Evolutionary conservation across 2,888 invertebrate genomes (phyloP).

Genomic region (Apamea sordens): DNA sequence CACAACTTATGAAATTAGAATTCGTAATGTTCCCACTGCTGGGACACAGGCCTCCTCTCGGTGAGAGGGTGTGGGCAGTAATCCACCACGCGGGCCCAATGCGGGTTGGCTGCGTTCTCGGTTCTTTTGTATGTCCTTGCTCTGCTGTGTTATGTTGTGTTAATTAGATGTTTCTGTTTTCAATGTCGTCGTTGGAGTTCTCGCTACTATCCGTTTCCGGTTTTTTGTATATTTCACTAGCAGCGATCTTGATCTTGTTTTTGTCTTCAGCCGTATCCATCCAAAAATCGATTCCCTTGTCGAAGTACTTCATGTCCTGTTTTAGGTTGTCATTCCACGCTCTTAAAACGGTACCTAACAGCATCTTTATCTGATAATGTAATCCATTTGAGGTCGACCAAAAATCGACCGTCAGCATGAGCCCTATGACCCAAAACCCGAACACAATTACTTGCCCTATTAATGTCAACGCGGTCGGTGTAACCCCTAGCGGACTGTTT

Average conservation of each 20-base stretch:
- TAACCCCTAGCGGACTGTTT: slow-evolving; percentile 28
- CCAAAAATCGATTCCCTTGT: too few relatives aligned
- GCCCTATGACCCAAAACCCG: slow-evolving; percentile 8
- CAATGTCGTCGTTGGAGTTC: too few relatives aligned
- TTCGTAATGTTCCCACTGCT: not conserved
- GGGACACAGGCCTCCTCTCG: not conserved
- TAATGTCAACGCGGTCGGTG: slow-evolving; percentile 41
- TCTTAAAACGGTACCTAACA: not conserved
- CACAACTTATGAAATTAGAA: not conserved
- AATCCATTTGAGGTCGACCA: slow-evolving; percentile 21
- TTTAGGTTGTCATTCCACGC: too few relatives aligned
- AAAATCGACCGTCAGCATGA: slow-evolving; percentile 10
- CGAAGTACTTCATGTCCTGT: too few relatives aligned
- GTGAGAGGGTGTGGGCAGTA: not conserved
- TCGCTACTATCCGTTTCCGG: too few relatives aligned
- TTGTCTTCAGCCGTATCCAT: too few relatives aligned
- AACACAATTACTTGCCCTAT: slow-evolving; percentile 44
- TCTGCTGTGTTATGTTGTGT: too few relatives aligned
- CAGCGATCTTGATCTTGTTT: too few relatives aligned
- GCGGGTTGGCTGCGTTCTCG: not conserved
- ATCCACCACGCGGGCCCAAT: not conserved
- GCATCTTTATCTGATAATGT: slow-evolving; percentile 24
- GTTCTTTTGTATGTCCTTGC: too few relatives aligned
- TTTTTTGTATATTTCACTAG: too few relatives aligned
- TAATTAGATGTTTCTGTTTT: too few relatives aligned